Conservation (phyloP, 2,888 invertebrate genomes). For the Myathropa florea region DNA sequence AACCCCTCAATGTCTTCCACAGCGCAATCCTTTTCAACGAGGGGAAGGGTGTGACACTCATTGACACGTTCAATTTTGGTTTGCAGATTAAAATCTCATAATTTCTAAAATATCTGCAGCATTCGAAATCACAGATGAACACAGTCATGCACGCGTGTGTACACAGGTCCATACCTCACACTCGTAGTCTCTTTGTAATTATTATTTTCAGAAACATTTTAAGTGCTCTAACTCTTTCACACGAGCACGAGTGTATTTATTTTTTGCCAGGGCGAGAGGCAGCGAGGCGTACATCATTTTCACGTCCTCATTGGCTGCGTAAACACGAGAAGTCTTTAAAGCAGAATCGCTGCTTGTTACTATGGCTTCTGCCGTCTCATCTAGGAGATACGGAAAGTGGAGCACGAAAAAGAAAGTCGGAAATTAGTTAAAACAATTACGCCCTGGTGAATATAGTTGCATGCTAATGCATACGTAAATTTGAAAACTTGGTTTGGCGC, state of each 20-base stretch:
- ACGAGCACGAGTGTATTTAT: neutral
- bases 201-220: slow-evolving; percentile 13
- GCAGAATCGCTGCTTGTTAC: neutral
- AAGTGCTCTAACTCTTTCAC: neutral
- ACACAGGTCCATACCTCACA: neutral
- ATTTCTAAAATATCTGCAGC: neutral
- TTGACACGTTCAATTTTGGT: neutral
- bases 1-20: neutral
- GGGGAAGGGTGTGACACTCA: neutral
- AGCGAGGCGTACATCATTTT: neutral
- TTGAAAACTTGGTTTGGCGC: neutral
- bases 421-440: neutral
- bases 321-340: neutral
- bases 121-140: neutral
- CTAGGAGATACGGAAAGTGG: neutral
- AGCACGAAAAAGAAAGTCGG: neutral
- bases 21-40: neutral
- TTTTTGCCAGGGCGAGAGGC: neutral
- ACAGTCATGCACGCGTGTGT: neutral
- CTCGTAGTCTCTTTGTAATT: neutral
- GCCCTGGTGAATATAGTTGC: neutral
- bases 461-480: neutral
- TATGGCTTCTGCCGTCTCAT: neutral
- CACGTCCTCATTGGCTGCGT: slow-evolving; percentile 1
- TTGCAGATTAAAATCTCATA: slow-evolving; percentile 10